phyloP scores from a whole-genome alignment of 2,797 vertebrate genomes.

The Lycodopsis pacificus region DNA sequence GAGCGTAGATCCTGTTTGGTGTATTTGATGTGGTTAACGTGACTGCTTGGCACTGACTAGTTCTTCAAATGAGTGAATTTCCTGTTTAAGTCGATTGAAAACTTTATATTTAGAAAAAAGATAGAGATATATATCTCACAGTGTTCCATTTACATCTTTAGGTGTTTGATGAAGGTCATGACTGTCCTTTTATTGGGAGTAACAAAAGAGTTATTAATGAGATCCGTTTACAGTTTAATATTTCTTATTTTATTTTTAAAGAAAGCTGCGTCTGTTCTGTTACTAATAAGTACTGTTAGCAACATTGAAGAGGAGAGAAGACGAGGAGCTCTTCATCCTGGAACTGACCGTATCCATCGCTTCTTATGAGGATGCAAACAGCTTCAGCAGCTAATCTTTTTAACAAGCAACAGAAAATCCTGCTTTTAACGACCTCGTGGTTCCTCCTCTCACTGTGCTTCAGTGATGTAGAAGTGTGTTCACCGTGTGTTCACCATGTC shows the following conservation, averaged over 20 bases:
- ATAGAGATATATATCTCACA: neutral
- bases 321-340: neutral
- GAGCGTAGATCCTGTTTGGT: conserved; percentile 29
- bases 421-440: neutral
- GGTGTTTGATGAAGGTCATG: neutral
- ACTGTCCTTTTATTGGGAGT: neutral
- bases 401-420: neutral
- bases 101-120: neutral
- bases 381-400: neutral
- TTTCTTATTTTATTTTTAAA: neutral
- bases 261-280: conserved; percentile 1
- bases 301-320: neutral
- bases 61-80: conserved; percentile 19
- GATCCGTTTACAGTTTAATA: neutral
- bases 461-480: neutral
- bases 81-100: neutral
- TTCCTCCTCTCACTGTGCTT: neutral
- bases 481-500: neutral
- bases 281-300: neutral
- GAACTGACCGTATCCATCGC: neutral
- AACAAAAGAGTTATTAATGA: neutral
- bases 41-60: conserved; percentile 35
- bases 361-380: neutral
- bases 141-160: neutral
- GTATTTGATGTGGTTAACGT: conserved; percentile 53